Evolutionary conservation across 1,140 invertebrate genomes (phyloP), one percentile per base, ranked within the genome.

Genomic region (Oreohelix idahoensis): DNA sequence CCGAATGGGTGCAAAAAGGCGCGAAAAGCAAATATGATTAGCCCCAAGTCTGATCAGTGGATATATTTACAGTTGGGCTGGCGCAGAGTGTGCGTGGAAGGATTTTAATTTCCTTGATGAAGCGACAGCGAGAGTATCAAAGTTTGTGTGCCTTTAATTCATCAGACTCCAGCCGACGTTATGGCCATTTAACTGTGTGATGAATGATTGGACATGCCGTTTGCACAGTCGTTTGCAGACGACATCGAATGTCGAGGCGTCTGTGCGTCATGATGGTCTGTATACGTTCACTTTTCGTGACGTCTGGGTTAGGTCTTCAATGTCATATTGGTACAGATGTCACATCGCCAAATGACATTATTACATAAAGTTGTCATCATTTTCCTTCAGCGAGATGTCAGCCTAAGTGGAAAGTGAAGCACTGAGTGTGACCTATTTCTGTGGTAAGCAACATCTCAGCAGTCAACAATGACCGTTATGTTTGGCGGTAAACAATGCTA

Each of bases 51-150:
- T 79, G 81, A 84, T 83, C 80, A 80, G 73, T 36, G 75, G 80
- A 70, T 84, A 83, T 84, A 83, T 86, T 86, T 84, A 83, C 85
- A 83, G 81, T 84, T 84, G 81, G 76, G 81, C 77, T 83, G 69
- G 84, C 84, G 45, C 49, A 73, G 73, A 79, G 73, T 73, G 78
- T 74, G 83, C 81, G 83, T 77, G 85, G 70, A 69, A 71, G 63
- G 83, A 84, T 83, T 86, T 86, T 86, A 84, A 86, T 86, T 86
- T 86, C 80, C 85, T 81, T 83, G 85, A 86, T 86, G 85, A 86
- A 86, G 85, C 81, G 84, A 53, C 78, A 51, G 81, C 49, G 36
- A 83, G 83, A 86, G 84, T 84, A 84, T 86, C 83, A 84, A 86
- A 83, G 81, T 84, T 84, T 86, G 85, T 84, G 66, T 84, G 85